phyloP scores from a whole-genome alignment of 2,888 invertebrate species.

The Agonopterix subpropinquella region DNA sequence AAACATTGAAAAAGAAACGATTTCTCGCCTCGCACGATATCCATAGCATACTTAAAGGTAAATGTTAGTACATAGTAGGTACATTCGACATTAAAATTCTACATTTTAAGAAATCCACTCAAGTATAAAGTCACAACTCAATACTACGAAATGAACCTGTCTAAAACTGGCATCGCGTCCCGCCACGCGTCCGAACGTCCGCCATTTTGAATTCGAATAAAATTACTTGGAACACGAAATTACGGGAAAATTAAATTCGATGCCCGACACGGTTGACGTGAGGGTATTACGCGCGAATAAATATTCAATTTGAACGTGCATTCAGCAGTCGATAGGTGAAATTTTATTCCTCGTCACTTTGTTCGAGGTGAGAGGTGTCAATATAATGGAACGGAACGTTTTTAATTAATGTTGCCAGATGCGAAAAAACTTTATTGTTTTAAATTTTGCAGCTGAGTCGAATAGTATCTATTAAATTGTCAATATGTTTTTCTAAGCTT shows the following conservation, averaged over 20 bases:
- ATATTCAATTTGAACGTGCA: conserved; percentile 26
- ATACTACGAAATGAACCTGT: conserved; percentile 10
- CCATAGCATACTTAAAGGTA: background rate
- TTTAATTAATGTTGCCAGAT: background rate
- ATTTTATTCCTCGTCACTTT: conserved; percentile 2
- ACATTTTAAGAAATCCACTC: background rate
- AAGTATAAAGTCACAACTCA: conserved; percentile 1
- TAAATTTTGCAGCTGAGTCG: background rate
- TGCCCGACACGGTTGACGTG: conserved; percentile 18
- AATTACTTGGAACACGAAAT: conserved; percentile 38
- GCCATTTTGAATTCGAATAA: conserved; percentile 43
- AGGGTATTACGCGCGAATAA: conserved; percentile 25
- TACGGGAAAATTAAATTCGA: conserved; percentile 44
- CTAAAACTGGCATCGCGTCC: conserved; percentile 13
- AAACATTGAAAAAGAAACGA: too few species aligned
- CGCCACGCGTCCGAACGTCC: conserved; percentile 23
- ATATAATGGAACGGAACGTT: too few species aligned
- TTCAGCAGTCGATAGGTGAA: conserved; percentile 1
- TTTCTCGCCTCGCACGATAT: background rate
- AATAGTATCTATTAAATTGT: too few species aligned
- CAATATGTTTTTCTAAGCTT: too few species aligned
- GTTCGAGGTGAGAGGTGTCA: too few species aligned
- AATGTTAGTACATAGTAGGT: background rate
- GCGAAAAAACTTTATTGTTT: background rate
- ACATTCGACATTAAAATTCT: background rate